Percentiles rank a stretch among this genome's conserved stretches.
phyloP scores from a whole-genome alignment of 2,113 vertebrate species.

The Grallaria varia region DNA sequence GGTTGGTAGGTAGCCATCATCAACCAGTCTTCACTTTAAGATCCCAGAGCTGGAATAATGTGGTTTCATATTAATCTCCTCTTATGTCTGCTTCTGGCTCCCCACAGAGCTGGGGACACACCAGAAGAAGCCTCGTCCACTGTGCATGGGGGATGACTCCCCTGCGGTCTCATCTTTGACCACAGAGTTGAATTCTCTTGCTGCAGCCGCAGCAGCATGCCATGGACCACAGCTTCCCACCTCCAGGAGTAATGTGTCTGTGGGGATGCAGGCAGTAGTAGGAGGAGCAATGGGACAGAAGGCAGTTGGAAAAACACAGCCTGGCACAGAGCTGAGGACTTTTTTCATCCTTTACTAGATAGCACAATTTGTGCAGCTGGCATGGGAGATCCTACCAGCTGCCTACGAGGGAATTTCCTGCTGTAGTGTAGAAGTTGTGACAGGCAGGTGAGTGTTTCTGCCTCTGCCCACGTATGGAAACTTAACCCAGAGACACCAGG shows the following conservation, averaged over 20 bases:
- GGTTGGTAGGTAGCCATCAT: background rate
- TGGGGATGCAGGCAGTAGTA: background rate
- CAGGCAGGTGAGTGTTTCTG: background rate
- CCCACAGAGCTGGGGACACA: background rate
- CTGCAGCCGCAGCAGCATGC: background rate
- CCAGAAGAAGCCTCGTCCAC: background rate
- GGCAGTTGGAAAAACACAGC: conserved; percentile 14
- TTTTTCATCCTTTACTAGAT: background rate
- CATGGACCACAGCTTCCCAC: background rate
- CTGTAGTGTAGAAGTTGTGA: background rate
- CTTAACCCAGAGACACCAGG: background rate
- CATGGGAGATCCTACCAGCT: conserved; percentile 8
- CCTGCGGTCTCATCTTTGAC: background rate
- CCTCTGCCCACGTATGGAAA: background rate
- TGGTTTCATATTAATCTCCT: background rate
- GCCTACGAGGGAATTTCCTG: background rate
- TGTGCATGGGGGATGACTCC: rapidly evolving
- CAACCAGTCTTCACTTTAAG: background rate
- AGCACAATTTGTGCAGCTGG: conserved; percentile 11
- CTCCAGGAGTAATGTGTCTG: background rate
- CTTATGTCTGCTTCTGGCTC: background rate
- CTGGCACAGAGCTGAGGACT: conserved; percentile 17
- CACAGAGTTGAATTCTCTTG: background rate
- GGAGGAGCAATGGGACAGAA: background rate
- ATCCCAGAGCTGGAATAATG: background rate